Evolutionary conservation across 2,888 invertebrate genomes (phyloP).

Genomic region (Pachydiplax longipennis): DNA sequence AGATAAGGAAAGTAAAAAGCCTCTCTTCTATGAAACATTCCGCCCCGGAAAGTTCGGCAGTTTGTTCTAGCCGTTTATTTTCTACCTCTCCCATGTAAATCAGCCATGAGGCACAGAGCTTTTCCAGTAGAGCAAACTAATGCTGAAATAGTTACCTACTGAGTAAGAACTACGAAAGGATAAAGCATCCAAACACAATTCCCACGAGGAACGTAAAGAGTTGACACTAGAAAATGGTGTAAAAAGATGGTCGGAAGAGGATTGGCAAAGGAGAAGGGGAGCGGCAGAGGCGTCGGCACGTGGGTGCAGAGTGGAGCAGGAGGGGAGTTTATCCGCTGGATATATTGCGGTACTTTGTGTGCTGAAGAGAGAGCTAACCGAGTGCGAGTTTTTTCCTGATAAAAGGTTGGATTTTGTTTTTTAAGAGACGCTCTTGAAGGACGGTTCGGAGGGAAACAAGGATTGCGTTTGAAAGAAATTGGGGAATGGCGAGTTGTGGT

Average conservation of each 20-base stretch:
- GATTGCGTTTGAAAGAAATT: not conserved
- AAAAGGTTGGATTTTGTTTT: not conserved
- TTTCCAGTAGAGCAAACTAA: too few relatives aligned
- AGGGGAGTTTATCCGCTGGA: not conserved
- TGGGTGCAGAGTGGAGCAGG: not conserved
- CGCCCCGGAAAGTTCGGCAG: too few relatives aligned
- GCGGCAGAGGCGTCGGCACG: not conserved
- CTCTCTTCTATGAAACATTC: too few relatives aligned
- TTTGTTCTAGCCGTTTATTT: too few relatives aligned
- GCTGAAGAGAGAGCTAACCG: not conserved
- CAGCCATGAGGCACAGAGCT: too few relatives aligned
- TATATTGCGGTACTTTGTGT: constrained; percentile 1
- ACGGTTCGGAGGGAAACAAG: not conserved
- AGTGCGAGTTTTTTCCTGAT: not conserved
- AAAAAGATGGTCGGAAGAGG: not conserved
- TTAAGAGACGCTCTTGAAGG: not conserved
- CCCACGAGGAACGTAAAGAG: not conserved
- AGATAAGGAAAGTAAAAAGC: too few relatives aligned
- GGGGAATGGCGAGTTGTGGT: not conserved
- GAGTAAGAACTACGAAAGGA: not conserved
- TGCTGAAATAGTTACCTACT: too few relatives aligned
- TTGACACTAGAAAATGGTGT: not conserved
- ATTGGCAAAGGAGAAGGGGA: not conserved
- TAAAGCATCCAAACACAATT: not conserved
- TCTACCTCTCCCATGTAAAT: too few relatives aligned